phyloP scores from a whole-genome alignment of 2,888 invertebrate species.

The Chaetogeoica ovagalla region DNA sequence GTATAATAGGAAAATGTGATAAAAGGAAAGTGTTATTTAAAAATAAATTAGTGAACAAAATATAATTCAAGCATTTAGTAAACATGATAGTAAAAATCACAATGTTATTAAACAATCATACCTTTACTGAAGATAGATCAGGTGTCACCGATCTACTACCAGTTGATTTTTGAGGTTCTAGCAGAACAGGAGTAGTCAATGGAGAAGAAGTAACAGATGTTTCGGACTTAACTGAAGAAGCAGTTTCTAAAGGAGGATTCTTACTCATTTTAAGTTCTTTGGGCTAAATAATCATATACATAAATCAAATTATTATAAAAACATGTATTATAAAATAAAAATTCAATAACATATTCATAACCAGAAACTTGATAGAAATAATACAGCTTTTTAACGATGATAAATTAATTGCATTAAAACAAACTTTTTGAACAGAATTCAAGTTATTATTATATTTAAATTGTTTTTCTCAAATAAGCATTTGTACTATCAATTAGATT shows the following conservation, averaged over 20 bases:
- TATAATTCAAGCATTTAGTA: constrained; percentile 19
- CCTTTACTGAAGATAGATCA: constrained; percentile 55
- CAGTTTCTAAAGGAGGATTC: constrained; percentile 48
- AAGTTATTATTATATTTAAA: too few species aligned
- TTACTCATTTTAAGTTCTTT: constrained; percentile 16
- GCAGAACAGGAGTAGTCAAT: constrained; percentile 32
- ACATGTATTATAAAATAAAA: not conserved
- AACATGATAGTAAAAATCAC: constrained; percentile 6
- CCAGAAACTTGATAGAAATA: not conserved
- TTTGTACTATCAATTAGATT: too few species aligned
- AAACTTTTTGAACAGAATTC: too few species aligned
- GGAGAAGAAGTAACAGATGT: constrained; percentile 48
- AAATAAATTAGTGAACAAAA: constrained; percentile 16
- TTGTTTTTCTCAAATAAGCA: too few species aligned
- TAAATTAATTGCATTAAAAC: too few species aligned
- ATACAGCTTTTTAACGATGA: not conserved
- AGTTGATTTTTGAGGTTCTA: constrained; percentile 52
- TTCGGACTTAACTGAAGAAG: constrained; percentile 47
- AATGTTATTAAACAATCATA: constrained; percentile 37
- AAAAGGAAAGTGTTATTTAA: not conserved
- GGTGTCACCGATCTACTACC: constrained; percentile 56
- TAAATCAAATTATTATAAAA: not conserved
- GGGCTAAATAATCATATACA: constrained; percentile 8
- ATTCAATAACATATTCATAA: not conserved
- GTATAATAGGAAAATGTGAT: not conserved